Evolutionary conservation across 2,888 invertebrate genomes (phyloP), one percentile per base, ranked within the genome.

Genomic region (Leptogaster cylindrica): DNA sequence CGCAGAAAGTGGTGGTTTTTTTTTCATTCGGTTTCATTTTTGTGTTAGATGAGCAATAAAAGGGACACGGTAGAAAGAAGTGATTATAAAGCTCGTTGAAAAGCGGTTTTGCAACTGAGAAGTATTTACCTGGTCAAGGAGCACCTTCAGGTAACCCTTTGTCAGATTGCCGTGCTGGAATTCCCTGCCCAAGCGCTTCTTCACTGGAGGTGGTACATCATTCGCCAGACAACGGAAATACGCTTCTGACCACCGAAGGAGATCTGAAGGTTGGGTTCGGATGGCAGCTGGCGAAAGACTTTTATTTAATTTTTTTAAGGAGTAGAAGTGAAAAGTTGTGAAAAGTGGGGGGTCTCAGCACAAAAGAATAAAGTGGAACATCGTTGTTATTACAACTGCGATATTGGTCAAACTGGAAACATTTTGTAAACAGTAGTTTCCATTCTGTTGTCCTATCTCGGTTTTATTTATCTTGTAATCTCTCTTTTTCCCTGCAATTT

Each of bases 241-340:
- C 7, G 89, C 87, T 20, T 86, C 88, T 0, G 93, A 91, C 95
- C 95, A 95, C 71, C 87, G 86, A 0, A 95, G 83, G 0, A 95
- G 83, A 82, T 95, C 95, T 72, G 88, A 88, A 0, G 95, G 95
- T 77, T 95, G 95, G 2, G 93, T 93, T 74, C 92, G 86, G 67
- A 95, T 94, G 0, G 94, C 95, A 28, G 94, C 93, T 85, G 75
- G n/a, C n/a, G n/a, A n/a, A n/a, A n/a, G n/a, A n/a, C n/a, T n/a
- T n/a, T n/a, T n/a, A n/a, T n/a, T n/a, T n/a, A n/a, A n/a, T n/a
- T n/a, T n/a, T n/a, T n/a, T n/a, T n/a, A n/a, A n/a, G n/a, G n/a
- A n/a, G n/a, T n/a, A n/a, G n/a, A n/a, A n/a, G n/a, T n/a, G n/a
- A n/a, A n/a, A n/a, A n/a, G n/a, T n/a, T n/a, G n/a, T n/a, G n/a